Evolutionary conservation across 2,888 invertebrate species (phyloP).

Genomic region (Podotricha telesiphe): DNA sequence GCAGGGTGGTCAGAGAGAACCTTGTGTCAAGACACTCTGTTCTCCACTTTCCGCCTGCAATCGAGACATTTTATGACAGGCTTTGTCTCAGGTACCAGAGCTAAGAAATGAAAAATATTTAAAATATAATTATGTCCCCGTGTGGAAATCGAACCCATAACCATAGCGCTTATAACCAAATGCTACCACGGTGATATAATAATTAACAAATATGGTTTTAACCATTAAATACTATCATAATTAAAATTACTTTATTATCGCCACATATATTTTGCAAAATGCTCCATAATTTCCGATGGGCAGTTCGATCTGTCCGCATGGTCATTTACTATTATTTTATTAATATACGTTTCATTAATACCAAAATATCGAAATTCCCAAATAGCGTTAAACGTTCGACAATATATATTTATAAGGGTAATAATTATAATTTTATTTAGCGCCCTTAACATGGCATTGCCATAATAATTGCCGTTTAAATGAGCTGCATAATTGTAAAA

Average conservation of each 20-base stretch:
- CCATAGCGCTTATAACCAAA: neutral
- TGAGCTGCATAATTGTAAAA: constrained; percentile 30
- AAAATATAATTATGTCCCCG: too few relatives aligned
- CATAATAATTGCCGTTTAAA: constrained; percentile 27
- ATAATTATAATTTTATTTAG: constrained; percentile 42
- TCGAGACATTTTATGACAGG: too few relatives aligned
- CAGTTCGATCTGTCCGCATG: constrained; percentile 16
- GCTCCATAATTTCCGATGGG: constrained; percentile 2
- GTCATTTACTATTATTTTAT: constrained; percentile 17
- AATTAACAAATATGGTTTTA: neutral
- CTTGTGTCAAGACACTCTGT: too few relatives aligned
- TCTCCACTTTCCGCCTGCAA: too few relatives aligned
- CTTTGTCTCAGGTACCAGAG: too few relatives aligned
- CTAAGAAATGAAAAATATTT: too few relatives aligned
- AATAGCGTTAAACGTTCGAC: constrained; percentile 38
- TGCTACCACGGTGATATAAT: too few relatives aligned
- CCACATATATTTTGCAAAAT: neutral
- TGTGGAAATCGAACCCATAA: neutral
- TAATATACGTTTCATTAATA: constrained; percentile 24
- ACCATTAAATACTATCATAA: neutral
- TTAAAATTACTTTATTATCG: constrained; percentile 1
- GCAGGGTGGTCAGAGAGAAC: too few relatives aligned
- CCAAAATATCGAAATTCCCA: constrained; percentile 30
- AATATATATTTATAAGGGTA: constrained; percentile 40
- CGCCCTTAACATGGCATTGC: constrained; percentile 28